phyloP scores from a whole-genome alignment of 2,888 invertebrate species.

The Mystacides longicornis region DNA sequence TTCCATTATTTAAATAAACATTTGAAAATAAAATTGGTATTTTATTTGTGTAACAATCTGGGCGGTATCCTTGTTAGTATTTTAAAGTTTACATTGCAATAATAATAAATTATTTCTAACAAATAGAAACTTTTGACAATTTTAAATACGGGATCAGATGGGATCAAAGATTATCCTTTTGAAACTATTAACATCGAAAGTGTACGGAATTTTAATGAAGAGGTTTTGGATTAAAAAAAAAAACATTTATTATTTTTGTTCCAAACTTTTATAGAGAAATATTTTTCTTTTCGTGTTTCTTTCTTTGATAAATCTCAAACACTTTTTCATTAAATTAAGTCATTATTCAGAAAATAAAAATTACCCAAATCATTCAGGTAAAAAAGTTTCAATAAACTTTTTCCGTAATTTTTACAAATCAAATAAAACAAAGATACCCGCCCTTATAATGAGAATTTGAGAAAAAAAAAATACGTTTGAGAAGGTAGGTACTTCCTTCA shows the following conservation, averaged over 20 bases:
- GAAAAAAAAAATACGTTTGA: no score
- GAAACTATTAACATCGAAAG: background rate
- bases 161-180: conserved; percentile 2
- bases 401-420: background rate
- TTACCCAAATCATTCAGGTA: no score
- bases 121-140: background rate
- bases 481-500: no score
- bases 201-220: background rate
- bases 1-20: no score
- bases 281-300: background rate
- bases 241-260: background rate
- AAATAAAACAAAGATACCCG: background rate
- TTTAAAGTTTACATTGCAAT: background rate
- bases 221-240: background rate
- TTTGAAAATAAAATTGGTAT: no score
- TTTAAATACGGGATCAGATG: background rate
- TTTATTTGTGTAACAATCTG: background rate
- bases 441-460: background rate
- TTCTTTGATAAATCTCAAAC: background rate
- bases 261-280: background rate
- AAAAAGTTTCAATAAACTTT: background rate
- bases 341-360: no score
- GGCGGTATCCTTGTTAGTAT: background rate
- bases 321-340: no score
- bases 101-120: background rate